Evolutionary conservation across 2,888 invertebrate species (phyloP), one percentile per base, ranked within the genome.

Genomic region (Stenotaenia linearis): DNA sequence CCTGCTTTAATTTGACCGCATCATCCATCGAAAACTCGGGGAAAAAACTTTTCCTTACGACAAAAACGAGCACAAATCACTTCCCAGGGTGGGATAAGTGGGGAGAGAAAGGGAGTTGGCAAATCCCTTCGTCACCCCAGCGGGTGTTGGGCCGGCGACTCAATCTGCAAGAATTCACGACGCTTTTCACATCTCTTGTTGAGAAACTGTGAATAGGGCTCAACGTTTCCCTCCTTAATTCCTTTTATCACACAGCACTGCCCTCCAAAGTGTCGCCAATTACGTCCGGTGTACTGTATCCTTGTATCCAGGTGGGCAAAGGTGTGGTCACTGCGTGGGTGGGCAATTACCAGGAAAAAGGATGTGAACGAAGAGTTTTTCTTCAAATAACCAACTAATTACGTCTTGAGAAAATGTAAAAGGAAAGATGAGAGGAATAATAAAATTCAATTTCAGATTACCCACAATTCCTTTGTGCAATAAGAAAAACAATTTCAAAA

Each of bases 281-380:
- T 69, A 69, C 69, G 69, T 69, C 69, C 69, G 69, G 69, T 28
- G 69, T 28, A 9, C 12, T 25, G 25, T 69, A 69, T 69, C 69
- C 23, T 28, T 28, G 12, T 28, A 28, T n/a, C 69, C 69, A 69
- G 69, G 69, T 69, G 69, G 69, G 69, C 69, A 69, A 28, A 69
- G 69, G 69, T 69, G 69, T 69, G 69, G 69, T 69, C 69, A 69
- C 69, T 25, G 69, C 69, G 69, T 69, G 69, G 69, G 69, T 69
- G 69, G 69, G 69, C 69, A 69, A 28, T 69, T 50, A 69, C 69
- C 12, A 28, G 69, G 69, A 69, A 69, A 69, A 28, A 23, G 28
- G 69, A 69, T 69, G 69, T 23, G 69, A 28, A 69, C n/a, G n/a
- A 69, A 18, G 23, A 61, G 23, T 69, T 69, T n/a, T 28, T 28